phyloP scores from a whole-genome alignment of 2,797 vertebrate genomes.

The Hyperoplus immaculatus region DNA sequence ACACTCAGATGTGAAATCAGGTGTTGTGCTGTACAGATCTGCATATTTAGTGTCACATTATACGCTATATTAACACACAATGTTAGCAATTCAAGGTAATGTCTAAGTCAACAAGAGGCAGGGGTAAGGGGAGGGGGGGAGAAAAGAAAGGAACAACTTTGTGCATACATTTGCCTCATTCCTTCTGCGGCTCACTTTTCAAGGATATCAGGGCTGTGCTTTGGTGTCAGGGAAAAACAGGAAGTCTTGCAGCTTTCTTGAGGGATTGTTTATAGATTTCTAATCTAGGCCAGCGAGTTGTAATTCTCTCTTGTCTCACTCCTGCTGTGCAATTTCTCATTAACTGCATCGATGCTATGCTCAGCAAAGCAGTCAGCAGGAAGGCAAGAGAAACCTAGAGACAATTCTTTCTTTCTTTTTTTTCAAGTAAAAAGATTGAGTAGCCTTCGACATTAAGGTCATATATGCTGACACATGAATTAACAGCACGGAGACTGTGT shows the following conservation, averaged over 20 bases:
- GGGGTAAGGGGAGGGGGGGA: constrained; percentile 27
- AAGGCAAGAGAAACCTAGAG: constrained; percentile 34
- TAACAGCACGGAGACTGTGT: constrained; percentile 28
- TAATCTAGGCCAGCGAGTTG: constrained; percentile 63
- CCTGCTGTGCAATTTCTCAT: constrained; percentile 71
- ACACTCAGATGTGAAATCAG: constrained; percentile 87
- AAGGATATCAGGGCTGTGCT: constrained; percentile 70
- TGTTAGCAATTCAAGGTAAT: constrained; percentile 87
- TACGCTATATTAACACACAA: constrained; percentile 86
- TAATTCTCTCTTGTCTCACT: constrained; percentile 63
- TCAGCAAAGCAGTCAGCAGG: constrained; percentile 51
- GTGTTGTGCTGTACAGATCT: constrained; percentile 82
- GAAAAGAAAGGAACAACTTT: constrained; percentile 73
- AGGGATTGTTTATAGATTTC: constrained; percentile 73
- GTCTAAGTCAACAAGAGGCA: constrained; percentile 81
- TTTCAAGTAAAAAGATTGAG: constrained; percentile 41
- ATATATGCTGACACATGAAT: constrained; percentile 43
- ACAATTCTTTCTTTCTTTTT: constrained; percentile 42
- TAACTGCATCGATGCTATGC: constrained; percentile 55
- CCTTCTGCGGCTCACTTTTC: constrained; percentile 74
- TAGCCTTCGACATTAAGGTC: constrained; percentile 39
- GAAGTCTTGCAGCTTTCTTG: constrained; percentile 60
- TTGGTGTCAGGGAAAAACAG: constrained; percentile 59
- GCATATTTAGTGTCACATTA: constrained; percentile 91
- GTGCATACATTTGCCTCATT: constrained; percentile 69